Percentiles rank a stretch among this genome's conserved stretches.
phyloP scores from a whole-genome alignment of 2,113 vertebrate genomes.

The Cyanoliseus patagonus region DNA sequence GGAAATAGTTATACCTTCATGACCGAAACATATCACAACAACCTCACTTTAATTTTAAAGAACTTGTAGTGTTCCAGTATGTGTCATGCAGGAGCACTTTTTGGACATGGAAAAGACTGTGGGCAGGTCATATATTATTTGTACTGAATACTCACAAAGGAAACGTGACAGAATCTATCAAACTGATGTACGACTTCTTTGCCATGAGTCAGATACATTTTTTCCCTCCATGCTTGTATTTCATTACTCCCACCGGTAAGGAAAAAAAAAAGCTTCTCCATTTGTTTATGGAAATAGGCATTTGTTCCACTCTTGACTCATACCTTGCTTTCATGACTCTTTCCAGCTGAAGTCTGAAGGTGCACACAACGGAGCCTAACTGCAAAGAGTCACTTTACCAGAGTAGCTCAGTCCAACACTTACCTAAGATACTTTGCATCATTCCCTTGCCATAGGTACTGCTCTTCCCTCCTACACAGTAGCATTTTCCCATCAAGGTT shows the following conservation, averaged over 20 bases:
- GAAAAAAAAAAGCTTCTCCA: background rate
- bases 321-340: background rate
- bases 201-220: constrained; percentile 1
- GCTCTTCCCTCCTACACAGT: background rate
- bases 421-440: background rate
- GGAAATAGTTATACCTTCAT: background rate
- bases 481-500: background rate
- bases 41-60: background rate
- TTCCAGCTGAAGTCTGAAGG: background rate
- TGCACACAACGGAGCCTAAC: background rate
- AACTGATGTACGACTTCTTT: background rate
- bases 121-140: background rate
- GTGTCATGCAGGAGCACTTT: background rate
- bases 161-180: background rate
- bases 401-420: background rate
- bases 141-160: background rate
- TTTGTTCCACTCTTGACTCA: constrained; percentile 28
- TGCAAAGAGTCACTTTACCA: background rate
- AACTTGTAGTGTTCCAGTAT: background rate
- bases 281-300: background rate
- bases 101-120: background rate
- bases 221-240: background rate
- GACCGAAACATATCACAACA: background rate
- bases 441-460: background rate
- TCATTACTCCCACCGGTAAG: background rate